Base-by-base conservation (phyloP, 2,797 vertebrate genomes). In the Hyperoplus immaculatus region DNA sequence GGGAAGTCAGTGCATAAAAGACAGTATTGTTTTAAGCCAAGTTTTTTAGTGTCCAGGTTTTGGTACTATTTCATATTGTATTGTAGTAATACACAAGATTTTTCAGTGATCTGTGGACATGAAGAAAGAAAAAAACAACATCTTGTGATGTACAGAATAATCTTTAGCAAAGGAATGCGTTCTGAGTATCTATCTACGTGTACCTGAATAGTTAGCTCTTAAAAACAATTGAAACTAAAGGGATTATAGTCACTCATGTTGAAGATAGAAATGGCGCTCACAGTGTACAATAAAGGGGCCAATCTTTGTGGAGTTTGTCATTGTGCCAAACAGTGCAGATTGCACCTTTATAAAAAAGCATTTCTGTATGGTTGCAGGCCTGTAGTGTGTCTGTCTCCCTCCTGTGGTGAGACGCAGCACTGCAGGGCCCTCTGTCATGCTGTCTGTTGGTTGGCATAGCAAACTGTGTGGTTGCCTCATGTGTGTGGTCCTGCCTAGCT, bases 61-160 rank as follows among this genome's bases (percentile, higher is more conserved):
- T 90, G 88, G 89, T 93, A 93, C 91, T 86, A 90, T 92, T 92
- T 94, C 90, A 91, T 94, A 91, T 93, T 91, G 78, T 91, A 87
- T 79, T 91, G 92, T 92, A 86, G 84, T 88, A 85, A 91, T 83
- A 92, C 86, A 92, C 77, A 71, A 83, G 77, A 88, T 84, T 93
- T 92, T 93, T 90, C 90, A 91, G 89, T 87, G 90, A 87, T 89
- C 82, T 88, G 85, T 93, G 71, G 54, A 88, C 81, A 86, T 87
- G 63, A 76, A 87, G 80, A 84, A 83, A 82, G 80, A 86, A 86
- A 84, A 84, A 87, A 81, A 80, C 72, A 71, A 82, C 83, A 85
- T 91, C 85, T 87, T 70, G 77, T 86, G 80, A 89, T 90, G 88
- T 87, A 90, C 78, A 90, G 84, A 89, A 86, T 84, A 92, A 93